Evolutionary conservation across 2,888 invertebrate genomes (phyloP).

Genomic region (Ellobium chinense): DNA sequence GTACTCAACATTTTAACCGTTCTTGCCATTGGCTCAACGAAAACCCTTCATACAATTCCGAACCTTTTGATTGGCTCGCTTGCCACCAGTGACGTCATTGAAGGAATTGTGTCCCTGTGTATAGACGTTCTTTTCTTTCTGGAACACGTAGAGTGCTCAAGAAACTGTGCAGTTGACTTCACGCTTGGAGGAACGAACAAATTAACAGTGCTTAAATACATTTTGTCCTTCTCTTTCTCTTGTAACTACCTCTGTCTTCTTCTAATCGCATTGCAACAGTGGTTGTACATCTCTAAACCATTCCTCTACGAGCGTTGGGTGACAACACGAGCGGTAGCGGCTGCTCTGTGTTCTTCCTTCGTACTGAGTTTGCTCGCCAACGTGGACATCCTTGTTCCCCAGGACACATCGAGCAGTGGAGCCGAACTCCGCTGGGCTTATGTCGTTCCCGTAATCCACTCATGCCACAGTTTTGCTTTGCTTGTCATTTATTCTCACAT

Average conservation of each 20-base stretch:
- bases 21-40: not conserved
- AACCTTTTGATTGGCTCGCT: not conserved
- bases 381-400: not conserved
- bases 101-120: not conserved
- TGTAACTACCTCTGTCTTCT: constrained; percentile 39
- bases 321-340: not conserved
- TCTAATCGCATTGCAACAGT: constrained; percentile 46
- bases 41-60: not conserved
- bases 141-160: not conserved
- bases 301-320: constrained; percentile 26
- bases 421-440: not conserved
- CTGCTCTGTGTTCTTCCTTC: not conserved
- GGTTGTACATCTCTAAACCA: constrained; percentile 40
- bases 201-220: not conserved
- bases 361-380: not conserved
- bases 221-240: not conserved
- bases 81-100: not conserved
- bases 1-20: constrained; percentile 11
- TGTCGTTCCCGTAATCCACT: not conserved
- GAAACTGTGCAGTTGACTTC: constrained; percentile 17
- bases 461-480: not conserved
- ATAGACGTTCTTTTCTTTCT: not conserved
- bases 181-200: not conserved
- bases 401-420: not conserved
- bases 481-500: constrained; percentile 3